Conservation (phyloP, 2,113 vertebrate species). For the Castor canadensis region DNA sequence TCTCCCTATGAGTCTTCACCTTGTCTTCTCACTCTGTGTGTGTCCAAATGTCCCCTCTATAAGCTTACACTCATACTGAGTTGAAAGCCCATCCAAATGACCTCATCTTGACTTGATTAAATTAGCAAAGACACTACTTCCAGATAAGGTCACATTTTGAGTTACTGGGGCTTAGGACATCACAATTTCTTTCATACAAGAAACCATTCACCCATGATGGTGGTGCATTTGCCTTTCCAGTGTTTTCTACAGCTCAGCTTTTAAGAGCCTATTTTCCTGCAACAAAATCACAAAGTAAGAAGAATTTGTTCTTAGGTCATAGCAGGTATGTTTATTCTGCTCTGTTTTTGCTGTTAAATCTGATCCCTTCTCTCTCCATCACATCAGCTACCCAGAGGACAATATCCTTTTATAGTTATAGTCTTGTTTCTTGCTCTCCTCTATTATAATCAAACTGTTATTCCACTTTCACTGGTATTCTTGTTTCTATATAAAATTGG, state of each 20-base stretch:
- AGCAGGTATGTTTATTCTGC: background rate
- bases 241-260: too few relatives aligned
- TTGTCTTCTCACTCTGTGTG: background rate
- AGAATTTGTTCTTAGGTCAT: background rate
- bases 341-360: background rate
- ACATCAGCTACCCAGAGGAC: background rate
- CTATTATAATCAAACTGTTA: background rate
- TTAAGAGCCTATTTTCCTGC: background rate
- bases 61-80: background rate
- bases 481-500: too few relatives aligned
- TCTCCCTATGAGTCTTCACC: background rate
- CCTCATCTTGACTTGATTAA: background rate
- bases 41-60: too few relatives aligned
- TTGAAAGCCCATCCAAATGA: background rate
- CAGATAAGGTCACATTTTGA: background rate
- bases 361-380: background rate
- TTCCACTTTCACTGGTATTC: too few relatives aligned
- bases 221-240: too few relatives aligned
- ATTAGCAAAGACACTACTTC: background rate
- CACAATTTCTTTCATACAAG: background rate
- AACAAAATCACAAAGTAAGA: background rate
- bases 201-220: background rate
- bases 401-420: accelerated
- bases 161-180: background rate
- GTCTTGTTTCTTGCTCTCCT: background rate